Evolutionary conservation across 2,797 vertebrate genomes (phyloP), one percentile per base, ranked within the genome.

Genomic region (Rhinophrynus dorsalis): DNA sequence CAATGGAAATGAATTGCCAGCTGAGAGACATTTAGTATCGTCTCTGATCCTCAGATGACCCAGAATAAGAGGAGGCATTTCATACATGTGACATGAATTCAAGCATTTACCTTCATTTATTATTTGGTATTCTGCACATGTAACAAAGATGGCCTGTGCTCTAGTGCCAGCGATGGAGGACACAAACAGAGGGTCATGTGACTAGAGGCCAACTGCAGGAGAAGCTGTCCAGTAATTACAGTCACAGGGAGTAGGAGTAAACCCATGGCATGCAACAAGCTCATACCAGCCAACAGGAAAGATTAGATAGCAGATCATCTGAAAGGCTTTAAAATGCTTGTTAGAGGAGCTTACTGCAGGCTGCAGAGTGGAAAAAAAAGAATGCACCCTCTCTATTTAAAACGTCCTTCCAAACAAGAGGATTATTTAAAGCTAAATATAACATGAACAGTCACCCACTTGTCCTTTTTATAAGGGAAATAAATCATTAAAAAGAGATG

Each of bases 271-370:
- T 33, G 44, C 44, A 45, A 44, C 13, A 42, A 24, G 18, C 30
- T 38, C 2, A 38, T 17, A 33, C 9, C 61, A 54, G 55, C 54
- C 52, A 72, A 63, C 21, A 48, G 45, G 23, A 37, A 20, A 61
- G 69, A 66, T 73, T 73, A 73, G 29, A 13, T 45, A 24, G 54
- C 44, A 30, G 69, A 65, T 51, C 44, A 72, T 51, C 54, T 33
- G 32, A 32, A 35, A 33, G 40, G 40, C 37, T 55, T 70, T 56
- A 35, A 6, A 23, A 32, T 17, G 47, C 48, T 55, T 10, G 21
- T 35, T 32, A 20, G 8, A 38, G 33, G 29, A 50, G 52, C 42
- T 10, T 33, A 48, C 20, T 26, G 29, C 15, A 9, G 29, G 21
- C 32, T 6, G 32, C 4, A 3, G 20, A 60, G n/a, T n/a, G n/a